A percentile compares a stretch with the other conserved stretches of the same genome.
Conservation (phyloP, 1,140 invertebrate genomes). For the Ganaspis sp. region DNA sequence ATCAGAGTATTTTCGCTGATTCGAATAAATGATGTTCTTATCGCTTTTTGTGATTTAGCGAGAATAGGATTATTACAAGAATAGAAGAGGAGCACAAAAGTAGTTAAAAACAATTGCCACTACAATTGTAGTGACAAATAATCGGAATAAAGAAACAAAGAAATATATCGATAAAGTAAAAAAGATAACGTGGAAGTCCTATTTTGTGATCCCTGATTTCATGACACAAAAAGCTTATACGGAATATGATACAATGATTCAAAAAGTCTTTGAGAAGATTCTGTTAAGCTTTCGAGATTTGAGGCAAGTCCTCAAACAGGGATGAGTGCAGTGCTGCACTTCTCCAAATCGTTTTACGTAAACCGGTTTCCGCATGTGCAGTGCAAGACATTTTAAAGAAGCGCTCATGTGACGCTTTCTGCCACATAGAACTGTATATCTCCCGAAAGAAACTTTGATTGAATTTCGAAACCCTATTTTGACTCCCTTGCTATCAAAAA, state of each 20-base stretch:
- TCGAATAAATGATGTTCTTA: too few species aligned
- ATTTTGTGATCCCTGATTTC: neutral
- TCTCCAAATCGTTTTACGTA: slow-evolving; percentile 46
- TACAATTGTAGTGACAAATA: too few species aligned
- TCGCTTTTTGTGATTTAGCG: too few species aligned
- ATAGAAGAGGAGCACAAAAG: too few species aligned
- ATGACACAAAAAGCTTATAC: neutral
- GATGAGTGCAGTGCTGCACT: slow-evolving; percentile 38
- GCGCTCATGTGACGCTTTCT: slow-evolving; percentile 1
- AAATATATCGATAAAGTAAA: too few species aligned
- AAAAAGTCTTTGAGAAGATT: slow-evolving; percentile 8
- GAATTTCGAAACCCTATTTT: neutral
- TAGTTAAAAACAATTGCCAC: too few species aligned
- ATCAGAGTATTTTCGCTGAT: too few species aligned
- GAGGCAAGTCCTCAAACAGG: slow-evolving; percentile 39
- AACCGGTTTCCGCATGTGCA: slow-evolving; percentile 59
- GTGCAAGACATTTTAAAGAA: slow-evolving; percentile 48
- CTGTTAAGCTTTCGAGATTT: slow-evolving; percentile 10
- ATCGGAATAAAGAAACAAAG: too few species aligned
- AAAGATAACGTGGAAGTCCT: too few species aligned
- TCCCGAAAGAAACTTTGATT: neutral
- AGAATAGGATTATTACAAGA: too few species aligned
- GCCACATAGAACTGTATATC: neutral
- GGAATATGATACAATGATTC: slow-evolving; percentile 10
- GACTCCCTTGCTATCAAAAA: neutral